A percentile compares a stretch with the other conserved stretches of the same genome.
Conservation (phyloP, 92 coral and sea anemone genomes). For the Umimayanthus chanpuru region DNA sequence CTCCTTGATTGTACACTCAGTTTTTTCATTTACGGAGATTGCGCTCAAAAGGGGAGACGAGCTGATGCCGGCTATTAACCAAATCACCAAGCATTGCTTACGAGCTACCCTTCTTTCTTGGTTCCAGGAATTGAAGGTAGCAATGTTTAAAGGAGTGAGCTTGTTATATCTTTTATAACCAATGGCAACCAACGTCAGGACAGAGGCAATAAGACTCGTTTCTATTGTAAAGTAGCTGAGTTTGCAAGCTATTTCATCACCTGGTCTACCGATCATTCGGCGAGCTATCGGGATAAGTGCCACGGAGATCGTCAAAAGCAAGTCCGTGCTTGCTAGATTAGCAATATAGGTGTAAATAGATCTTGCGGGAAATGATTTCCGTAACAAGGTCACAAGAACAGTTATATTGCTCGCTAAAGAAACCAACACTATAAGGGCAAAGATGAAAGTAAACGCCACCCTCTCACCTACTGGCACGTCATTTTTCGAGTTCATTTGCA, state of each 20-base stretch:
- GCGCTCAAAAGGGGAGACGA: constrained; percentile 27
- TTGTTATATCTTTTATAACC: background rate
- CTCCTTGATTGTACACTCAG: background rate
- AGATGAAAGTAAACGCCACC: too few relatives aligned
- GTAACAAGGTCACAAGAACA: too few relatives aligned
- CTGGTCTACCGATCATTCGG: background rate
- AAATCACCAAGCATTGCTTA: too few relatives aligned
- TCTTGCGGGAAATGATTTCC: too few relatives aligned
- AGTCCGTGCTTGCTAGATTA: background rate
- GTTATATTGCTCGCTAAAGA: background rate
- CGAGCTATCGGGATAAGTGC: background rate
- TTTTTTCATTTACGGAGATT: background rate
- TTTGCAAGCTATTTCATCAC: too few relatives aligned
- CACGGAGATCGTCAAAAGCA: background rate
- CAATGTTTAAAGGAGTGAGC: background rate
- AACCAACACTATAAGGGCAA: background rate
- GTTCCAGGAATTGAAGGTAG: background rate
- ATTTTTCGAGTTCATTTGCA: too few relatives aligned
- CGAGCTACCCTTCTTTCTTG: background rate
- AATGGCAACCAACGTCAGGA: too few relatives aligned
- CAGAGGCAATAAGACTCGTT: too few relatives aligned
- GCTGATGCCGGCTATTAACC: constrained; percentile 3
- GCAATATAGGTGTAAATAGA: background rate
- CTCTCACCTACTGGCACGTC: too few relatives aligned
- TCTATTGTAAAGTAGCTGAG: too few relatives aligned